Conservation (phyloP, 2,113 vertebrate species). For the Muntiacus reevesi region DNA sequence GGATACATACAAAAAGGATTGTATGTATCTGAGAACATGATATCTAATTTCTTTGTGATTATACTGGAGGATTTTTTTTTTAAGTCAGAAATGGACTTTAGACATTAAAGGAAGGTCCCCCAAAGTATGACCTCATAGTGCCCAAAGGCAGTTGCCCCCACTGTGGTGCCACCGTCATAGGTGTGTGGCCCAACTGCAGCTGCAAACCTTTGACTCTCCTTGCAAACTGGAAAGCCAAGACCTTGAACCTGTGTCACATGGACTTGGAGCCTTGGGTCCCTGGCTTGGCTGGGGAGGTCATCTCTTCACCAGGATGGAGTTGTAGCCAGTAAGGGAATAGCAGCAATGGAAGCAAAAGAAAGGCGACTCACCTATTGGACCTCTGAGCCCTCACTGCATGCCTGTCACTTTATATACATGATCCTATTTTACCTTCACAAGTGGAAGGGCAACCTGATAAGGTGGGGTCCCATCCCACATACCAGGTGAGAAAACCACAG, state of each 20-base stretch:
- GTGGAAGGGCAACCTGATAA: neutral
- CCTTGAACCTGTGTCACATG: neutral
- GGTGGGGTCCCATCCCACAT: neutral
- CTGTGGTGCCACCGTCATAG: neutral
- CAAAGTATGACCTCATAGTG: neutral
- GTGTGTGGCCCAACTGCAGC: neutral
- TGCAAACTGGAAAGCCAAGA: constrained; percentile 4
- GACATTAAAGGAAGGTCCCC: neutral
- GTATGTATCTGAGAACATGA: neutral
- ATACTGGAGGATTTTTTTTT: neutral
- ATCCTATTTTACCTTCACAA: neutral
- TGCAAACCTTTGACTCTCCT: constrained; percentile 9
- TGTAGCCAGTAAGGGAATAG: neutral
- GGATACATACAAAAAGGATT: neutral
- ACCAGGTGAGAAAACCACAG: neutral
- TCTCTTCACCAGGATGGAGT: neutral
- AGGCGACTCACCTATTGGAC: neutral
- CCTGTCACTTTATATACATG: no score
- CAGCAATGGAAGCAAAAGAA: neutral
- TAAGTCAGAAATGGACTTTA: neutral
- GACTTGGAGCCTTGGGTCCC: neutral
- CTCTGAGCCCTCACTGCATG: neutral
- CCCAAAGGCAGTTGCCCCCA: neutral
- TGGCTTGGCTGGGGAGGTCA: rapidly evolving
- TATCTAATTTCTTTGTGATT: neutral